Evolutionary conservation across 2,888 invertebrate species (phyloP), one percentile per base, ranked within the genome.

Genomic region (Coelopa pilipes): DNA sequence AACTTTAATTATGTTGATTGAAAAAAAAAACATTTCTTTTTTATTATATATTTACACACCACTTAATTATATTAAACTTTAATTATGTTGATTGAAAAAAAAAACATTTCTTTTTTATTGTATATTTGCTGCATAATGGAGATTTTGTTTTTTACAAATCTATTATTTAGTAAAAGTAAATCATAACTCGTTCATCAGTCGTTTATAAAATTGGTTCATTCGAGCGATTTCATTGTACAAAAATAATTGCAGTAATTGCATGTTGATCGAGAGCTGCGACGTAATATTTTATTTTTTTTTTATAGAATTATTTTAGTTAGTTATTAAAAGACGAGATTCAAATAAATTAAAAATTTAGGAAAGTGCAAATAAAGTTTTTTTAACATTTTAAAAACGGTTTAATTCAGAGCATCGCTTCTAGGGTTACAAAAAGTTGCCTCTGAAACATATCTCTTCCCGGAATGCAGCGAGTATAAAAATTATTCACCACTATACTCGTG

Each of bases 151-250:
- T 1, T 24, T n/a, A 34, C n/a, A 24, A 12, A 24, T 34, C 15
- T 34, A 15, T 62, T 62, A n/a, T 62, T 15, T 34, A 62, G 15
- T 62, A 34, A 45, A 34, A 34, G 12, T 34, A 34, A 15, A 62
- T 34, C 62, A 45, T 24, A 24, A n/a, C 62, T 62, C 10, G 24
- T 62, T 9, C 21, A 45, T 62, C 62, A 62, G 62, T 62, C 62
- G 34, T 62, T 34, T 60, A 34, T 45, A 62, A 62, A 62, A 62
- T 34, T 62, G 34, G n/a, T 21, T 62, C 15, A 15, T 62, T 60
- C 24, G 34, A n/a, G 24, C 63, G 24, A 17, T 21, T 53, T 62
- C 17, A 73, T 72, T 17, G 13, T 21, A 34, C 34, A 34, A 59
- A 59, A 59, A 59, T 59, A 59, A 59, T 17, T 59, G 17, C 34